Evolutionary conservation across 2,113 vertebrate genomes (phyloP).

Genomic region (Hemiscyllium ocellatum): DNA sequence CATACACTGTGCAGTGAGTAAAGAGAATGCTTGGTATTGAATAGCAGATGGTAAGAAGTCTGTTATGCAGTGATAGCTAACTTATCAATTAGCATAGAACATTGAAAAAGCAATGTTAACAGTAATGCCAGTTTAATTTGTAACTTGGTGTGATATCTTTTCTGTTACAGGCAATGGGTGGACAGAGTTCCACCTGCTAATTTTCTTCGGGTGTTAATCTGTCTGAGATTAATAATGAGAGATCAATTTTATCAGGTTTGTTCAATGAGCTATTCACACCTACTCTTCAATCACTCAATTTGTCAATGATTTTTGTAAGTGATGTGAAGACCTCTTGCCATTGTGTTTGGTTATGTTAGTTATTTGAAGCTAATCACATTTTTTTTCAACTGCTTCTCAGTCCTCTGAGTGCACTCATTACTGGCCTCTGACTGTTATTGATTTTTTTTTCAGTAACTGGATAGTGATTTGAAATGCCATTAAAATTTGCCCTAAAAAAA

Average conservation of each 20-base stretch:
- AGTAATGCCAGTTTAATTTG: background rate
- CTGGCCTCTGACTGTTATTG: background rate
- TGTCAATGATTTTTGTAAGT: background rate
- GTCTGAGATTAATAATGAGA: constrained; percentile 72
- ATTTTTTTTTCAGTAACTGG: background rate
- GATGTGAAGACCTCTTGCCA: background rate
- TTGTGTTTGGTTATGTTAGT: background rate
- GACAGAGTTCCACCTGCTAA: constrained; percentile 59
- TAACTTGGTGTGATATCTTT: constrained; percentile 32
- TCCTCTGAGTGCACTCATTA: background rate
- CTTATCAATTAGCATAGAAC: background rate
- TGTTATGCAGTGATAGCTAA: background rate
- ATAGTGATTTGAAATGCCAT: no score
- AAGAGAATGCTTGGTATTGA: background rate
- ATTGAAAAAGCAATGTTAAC: background rate
- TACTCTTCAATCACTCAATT: background rate
- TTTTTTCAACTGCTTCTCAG: background rate
- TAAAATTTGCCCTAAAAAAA: background rate
- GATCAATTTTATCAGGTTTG: constrained; percentile 72
- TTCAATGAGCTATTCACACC: background rate
- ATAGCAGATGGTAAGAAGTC: background rate
- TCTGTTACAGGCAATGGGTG: constrained; percentile 67
- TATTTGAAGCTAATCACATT: background rate
- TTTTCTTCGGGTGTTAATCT: constrained; percentile 70
- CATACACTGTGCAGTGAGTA: background rate